These are phyloP conservation scores for Furnarius figulus DNA, from an alignment of 2,113 vertebrate species.

Conservation along the genomic window DNA sequence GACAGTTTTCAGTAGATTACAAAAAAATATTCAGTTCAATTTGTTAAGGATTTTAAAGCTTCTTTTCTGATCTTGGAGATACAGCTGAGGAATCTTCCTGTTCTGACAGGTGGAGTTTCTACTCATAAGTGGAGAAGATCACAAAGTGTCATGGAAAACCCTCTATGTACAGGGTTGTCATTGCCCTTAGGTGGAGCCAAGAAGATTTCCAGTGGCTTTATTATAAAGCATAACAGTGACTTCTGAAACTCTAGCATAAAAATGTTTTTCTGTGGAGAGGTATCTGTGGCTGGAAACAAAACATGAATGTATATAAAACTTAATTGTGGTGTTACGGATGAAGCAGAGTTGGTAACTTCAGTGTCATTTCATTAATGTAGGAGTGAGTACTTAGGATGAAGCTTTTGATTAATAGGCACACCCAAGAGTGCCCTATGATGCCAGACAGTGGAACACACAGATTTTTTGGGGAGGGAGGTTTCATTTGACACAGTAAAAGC, in stretches of 20 bases:
- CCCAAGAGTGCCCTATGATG: neutral
- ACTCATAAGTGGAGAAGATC: neutral
- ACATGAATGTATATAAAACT: rapidly evolving
- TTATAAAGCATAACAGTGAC: neutral
- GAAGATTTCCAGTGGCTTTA: neutral
- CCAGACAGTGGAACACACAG: neutral
- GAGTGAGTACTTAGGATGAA: neutral
- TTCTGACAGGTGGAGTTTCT: neutral
- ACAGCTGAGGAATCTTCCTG: neutral
- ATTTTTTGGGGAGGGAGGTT: neutral
- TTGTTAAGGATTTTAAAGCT: neutral
- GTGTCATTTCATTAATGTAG: neutral
- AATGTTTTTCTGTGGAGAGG: neutral
- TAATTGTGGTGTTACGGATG: neutral
- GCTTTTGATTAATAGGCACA: neutral
- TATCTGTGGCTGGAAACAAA: neutral
- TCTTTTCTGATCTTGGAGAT: neutral
- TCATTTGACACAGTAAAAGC: neutral
- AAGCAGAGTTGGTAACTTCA: neutral
- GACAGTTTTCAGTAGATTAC: neutral
- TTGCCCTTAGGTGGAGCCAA: neutral
- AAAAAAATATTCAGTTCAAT: neutral
- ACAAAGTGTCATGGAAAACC: neutral
- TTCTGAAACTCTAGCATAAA: neutral
- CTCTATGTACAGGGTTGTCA: neutral